Conservation (phyloP, 2,888 invertebrate genomes). For the Papilio gigon region DNA sequence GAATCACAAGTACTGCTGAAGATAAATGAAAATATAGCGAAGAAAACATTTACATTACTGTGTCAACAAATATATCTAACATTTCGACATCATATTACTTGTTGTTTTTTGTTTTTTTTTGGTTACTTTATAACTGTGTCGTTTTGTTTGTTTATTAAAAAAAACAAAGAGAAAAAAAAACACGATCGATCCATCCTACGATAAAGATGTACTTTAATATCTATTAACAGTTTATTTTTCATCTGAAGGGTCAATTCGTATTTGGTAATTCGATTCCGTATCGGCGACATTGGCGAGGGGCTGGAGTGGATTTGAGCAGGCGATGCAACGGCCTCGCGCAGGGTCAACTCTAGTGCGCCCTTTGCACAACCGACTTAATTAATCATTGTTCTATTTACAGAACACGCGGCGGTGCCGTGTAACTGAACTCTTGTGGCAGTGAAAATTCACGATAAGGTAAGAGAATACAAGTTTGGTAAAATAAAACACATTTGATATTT, state of each 20-base stretch:
- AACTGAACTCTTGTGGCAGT: constrained; percentile 35
- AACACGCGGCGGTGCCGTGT: constrained; percentile 28
- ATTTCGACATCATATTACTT: too few species aligned
- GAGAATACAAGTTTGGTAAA: neutral
- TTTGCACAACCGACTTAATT: constrained; percentile 44
- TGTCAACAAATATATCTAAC: too few species aligned
- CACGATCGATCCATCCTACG: neutral
- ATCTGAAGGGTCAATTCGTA: too few species aligned
- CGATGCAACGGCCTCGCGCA: constrained; percentile 25
- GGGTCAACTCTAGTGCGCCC: constrained; percentile 42
- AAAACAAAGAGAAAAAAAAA: too few species aligned
- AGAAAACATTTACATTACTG: too few species aligned
- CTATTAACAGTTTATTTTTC: too few species aligned
- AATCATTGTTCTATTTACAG: constrained; percentile 42
- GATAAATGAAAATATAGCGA: too few species aligned
- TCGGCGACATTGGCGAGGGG: constrained; percentile 16
- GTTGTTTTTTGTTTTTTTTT: too few species aligned
- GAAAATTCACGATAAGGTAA: constrained; percentile 10
- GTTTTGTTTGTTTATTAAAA: too few species aligned
- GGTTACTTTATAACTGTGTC: too few species aligned
- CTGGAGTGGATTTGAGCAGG: constrained; percentile 14
- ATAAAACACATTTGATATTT: neutral
- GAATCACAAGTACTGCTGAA: too few species aligned
- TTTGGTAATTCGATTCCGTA: neutral
- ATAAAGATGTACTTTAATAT: too few species aligned